Evolutionary conservation across 1,140 invertebrate genomes (phyloP).

Genomic region (Dreissena polymorpha): DNA sequence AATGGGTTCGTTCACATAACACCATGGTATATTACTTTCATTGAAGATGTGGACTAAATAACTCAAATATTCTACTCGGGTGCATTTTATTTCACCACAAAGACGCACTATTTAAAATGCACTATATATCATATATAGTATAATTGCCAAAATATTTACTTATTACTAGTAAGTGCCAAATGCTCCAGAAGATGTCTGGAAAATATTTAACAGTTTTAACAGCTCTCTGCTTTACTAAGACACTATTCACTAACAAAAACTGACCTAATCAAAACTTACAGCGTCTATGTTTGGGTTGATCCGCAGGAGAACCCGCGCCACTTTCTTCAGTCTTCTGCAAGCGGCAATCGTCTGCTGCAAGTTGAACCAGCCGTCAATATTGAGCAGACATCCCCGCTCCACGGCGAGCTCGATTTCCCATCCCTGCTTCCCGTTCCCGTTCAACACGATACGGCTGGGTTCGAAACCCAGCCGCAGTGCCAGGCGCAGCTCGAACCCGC

Average conservation of each 20-base stretch:
- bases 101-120: not conserved
- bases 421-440: conserved; percentile 79
- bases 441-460: conserved; percentile 73
- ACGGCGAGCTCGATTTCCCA: conserved; percentile 79
- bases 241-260: not conserved
- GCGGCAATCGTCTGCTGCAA: conserved; percentile 70
- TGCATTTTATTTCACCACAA: not conserved
- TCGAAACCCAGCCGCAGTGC: conserved; percentile 75
- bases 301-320: conserved; percentile 65
- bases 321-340: conserved; percentile 53
- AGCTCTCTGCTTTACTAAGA: not conserved
- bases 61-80: too few relatives aligned
- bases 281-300: conserved; percentile 71
- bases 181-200: not conserved
- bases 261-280: conserved; percentile 56
- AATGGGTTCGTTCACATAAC: too few relatives aligned
- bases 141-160: not conserved
- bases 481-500: conserved; percentile 77
- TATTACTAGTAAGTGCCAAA: too few relatives aligned
- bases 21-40: too few relatives aligned
- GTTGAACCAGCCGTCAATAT: conserved; percentile 79
- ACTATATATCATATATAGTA: not conserved
- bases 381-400: conserved; percentile 73
- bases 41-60: too few relatives aligned
- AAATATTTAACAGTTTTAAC: not conserved